Conservation (phyloP, 1,140 invertebrate species). For the Chironomus tepperi region DNA sequence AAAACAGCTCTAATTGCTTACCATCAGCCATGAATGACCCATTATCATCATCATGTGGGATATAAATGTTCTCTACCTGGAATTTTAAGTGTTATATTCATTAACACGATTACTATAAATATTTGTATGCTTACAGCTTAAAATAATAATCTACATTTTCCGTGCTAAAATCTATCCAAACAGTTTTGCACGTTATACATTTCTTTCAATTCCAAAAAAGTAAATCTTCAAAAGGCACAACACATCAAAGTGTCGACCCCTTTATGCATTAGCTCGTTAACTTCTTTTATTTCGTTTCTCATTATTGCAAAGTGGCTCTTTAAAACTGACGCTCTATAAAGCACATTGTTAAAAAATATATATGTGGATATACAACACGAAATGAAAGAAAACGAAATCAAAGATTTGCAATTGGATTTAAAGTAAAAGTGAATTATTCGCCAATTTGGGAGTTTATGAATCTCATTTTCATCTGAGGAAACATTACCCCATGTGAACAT, state of each 20-base stretch:
- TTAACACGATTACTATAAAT: too few relatives aligned
- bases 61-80: too few relatives aligned
- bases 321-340: neutral
- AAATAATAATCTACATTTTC: too few relatives aligned
- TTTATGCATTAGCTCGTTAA: constrained; percentile 7
- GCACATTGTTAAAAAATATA: neutral
- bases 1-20: too few relatives aligned
- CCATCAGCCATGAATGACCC: too few relatives aligned
- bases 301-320: neutral
- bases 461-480: neutral
- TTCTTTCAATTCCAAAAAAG: too few relatives aligned
- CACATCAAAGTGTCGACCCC: neutral
- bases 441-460: constrained; percentile 12
- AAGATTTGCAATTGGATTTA: constrained; percentile 2
- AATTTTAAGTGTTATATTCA: too few relatives aligned
- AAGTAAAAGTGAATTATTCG: constrained; percentile 9
- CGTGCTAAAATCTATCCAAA: too few relatives aligned
- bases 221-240: too few relatives aligned
- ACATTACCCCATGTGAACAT: neutral
- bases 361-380: neutral
- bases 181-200: too few relatives aligned
- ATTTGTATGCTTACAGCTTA: too few relatives aligned
- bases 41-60: too few relatives aligned
- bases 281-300: constrained; percentile 2
- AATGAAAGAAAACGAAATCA: neutral